Evolutionary conservation across 2,113 vertebrate genomes (phyloP), one percentile per base, ranked within the genome.

Genomic region (Aptenodytes patagonicus): DNA sequence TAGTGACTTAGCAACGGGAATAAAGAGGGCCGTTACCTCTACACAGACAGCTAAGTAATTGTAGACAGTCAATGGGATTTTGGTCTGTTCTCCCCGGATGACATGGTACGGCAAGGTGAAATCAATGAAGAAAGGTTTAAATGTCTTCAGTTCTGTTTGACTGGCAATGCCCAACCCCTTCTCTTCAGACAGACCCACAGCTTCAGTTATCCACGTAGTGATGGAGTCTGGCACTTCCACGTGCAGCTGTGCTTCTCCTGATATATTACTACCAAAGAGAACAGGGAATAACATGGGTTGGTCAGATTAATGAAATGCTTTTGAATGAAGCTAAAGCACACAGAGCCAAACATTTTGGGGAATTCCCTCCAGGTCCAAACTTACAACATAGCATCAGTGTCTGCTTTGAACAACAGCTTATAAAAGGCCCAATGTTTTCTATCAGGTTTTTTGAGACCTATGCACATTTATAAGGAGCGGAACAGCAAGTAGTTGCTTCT

Each of bases 51-150:
- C 78, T 83, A 99, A 94, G 97, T 99, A 99, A 87, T 99, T 99
- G 98, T 99, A 99, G 94, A 99, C 98, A 1, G 98, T 99, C 54
- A 99, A 96, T 0, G 98, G 98, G 87, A 99, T 98, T 98, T 99
- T 99, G 97, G 98, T 98, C 97, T 99, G 99, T 62, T 99, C 99
- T 34, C 99, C 99, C 3, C 99, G 98, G 95, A 99, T 98, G 69
- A 99, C 97, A 2, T 97, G 98, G 95, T 98, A 98, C 0, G 99
- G 99, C 88, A 99, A 96, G 0, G 98, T 99, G 83, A 99, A 99
- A 72, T 99, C 99, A 2, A 99, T 98, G 62, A 99, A 99, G 97
- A 99, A 99, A 12, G 98, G 96, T 95, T 99, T 99, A 93, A 99
- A 99, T 2, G 99, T 98, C 24, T 98, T 99, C 55, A 99, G 98